phyloP scores from a whole-genome alignment of 2,888 invertebrate genomes.

The Temnothorax ravouxi region DNA sequence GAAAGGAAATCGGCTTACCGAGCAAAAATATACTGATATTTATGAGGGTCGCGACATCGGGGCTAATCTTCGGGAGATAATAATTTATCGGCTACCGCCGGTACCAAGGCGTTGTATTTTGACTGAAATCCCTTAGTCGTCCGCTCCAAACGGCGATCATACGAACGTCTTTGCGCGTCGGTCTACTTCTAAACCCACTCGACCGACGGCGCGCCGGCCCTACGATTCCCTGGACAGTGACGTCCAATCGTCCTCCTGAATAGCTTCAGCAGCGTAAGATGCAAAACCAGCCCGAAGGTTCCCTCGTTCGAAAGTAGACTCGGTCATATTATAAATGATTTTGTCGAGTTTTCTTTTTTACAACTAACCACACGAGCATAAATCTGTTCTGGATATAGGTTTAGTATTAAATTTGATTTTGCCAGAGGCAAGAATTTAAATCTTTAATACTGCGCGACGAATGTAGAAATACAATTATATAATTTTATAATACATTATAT shows the following conservation, averaged over 20 bases:
- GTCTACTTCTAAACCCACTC: conserved; percentile 13
- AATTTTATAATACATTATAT: not conserved
- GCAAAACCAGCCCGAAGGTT: not conserved
- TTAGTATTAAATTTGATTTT: not conserved
- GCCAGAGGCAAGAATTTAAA: not conserved
- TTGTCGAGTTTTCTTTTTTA: not conserved
- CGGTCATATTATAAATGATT: not conserved
- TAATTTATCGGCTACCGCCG: conserved; percentile 84
- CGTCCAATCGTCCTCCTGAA: not conserved
- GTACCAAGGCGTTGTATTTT: conserved; percentile 79
- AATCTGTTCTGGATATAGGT: not conserved
- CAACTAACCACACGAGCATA: not conserved
- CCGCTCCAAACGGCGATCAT: conserved; percentile 48
- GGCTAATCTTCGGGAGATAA: conserved; percentile 86
- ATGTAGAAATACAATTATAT: conserved; percentile 4
- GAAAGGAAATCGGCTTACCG: conserved; percentile 86
- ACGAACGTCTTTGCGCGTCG: conserved; percentile 64
- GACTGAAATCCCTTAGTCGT: conserved; percentile 78
- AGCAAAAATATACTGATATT: conserved; percentile 85
- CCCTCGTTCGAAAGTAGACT: not conserved
- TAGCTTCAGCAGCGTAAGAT: not conserved
- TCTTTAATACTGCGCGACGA: not conserved
- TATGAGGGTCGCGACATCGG: conserved; percentile 86
- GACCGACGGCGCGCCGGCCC: conserved; percentile 1
- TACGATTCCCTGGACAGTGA: conserved; percentile 43